Percentiles rank a stretch among this genome's conserved stretches.
Conservation (phyloP, 2,113 vertebrate genomes). For the Crotophaga sulcirostris region DNA sequence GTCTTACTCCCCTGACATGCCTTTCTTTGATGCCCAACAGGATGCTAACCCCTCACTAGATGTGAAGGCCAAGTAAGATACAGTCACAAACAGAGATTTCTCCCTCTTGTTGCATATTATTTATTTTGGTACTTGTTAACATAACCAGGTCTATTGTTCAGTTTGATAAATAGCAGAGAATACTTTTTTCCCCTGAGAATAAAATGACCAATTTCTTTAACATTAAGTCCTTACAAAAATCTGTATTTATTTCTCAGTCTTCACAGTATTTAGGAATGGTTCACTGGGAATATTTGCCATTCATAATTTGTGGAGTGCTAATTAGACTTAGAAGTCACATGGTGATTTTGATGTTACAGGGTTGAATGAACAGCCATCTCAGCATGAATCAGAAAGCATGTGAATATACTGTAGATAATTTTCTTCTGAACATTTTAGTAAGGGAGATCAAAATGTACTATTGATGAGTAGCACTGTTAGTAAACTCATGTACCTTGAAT, state of each 20-base stretch:
- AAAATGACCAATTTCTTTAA: neutral
- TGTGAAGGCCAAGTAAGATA: neutral
- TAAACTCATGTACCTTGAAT: neutral
- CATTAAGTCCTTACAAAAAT: neutral
- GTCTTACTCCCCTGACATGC: neutral
- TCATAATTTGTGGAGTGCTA: constrained; percentile 17
- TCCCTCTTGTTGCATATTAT: neutral
- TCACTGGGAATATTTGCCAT: constrained; percentile 6
- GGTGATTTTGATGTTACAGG: neutral
- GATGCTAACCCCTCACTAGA: neutral
- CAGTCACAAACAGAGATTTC: neutral
- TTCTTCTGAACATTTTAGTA: neutral
- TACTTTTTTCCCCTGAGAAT: neutral
- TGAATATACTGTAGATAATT: neutral
- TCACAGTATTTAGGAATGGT: neutral
- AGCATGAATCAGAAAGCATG: constrained; percentile 22
- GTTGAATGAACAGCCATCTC: constrained; percentile 36
- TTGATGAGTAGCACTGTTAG: neutral
- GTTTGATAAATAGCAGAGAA: neutral
- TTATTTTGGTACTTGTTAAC: neutral
- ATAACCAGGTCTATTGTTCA: neutral
- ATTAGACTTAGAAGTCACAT: neutral
- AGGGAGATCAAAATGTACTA: neutral
- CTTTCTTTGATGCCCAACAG: neutral
- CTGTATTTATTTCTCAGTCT: neutral